A percentile compares a stretch with the other conserved stretches of the same genome.
Evolutionary conservation across 2,113 vertebrate species (phyloP).

Genomic region (Callithrix jacchus): DNA sequence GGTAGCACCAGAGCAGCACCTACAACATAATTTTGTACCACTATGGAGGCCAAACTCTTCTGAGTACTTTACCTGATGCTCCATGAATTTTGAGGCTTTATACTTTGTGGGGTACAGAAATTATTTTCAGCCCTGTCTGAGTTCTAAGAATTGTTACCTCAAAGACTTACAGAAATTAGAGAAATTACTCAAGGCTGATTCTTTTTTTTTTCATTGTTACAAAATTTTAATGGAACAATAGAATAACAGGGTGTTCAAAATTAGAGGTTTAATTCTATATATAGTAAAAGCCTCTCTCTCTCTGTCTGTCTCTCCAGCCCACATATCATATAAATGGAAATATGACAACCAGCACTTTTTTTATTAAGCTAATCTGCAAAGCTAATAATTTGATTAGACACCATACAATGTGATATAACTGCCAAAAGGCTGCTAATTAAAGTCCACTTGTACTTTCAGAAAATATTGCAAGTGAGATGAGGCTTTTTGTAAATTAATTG

Average conservation of each 20-base stretch:
- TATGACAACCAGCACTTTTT: conserved; percentile 1
- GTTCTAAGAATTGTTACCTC: not conserved
- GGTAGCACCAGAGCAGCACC: not conserved
- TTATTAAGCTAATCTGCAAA: conserved; percentile 35
- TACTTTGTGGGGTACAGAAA: not conserved
- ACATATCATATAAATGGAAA: conserved; percentile 30
- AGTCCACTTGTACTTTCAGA: not conserved
- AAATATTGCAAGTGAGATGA: not conserved
- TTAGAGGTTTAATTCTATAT: not conserved
- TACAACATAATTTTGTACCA: not conserved
- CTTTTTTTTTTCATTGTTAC: not conserved
- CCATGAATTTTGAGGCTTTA: not conserved
- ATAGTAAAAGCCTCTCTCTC: not conserved
- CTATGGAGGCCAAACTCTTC: not conserved
- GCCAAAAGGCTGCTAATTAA: not conserved
- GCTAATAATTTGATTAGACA: conserved; percentile 18
- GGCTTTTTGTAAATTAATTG: not conserved
- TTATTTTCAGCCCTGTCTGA: not conserved
- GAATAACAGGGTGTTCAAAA: not conserved
- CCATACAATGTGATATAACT: not conserved
- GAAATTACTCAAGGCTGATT: not conserved
- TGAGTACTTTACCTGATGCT: not conserved
- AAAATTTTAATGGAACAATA: conserved; percentile 27
- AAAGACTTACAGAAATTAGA: not conserved
- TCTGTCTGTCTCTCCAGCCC: not conserved